phyloP scores from a whole-genome alignment of 1,140 invertebrate species.

The Whitmania pigra region DNA sequence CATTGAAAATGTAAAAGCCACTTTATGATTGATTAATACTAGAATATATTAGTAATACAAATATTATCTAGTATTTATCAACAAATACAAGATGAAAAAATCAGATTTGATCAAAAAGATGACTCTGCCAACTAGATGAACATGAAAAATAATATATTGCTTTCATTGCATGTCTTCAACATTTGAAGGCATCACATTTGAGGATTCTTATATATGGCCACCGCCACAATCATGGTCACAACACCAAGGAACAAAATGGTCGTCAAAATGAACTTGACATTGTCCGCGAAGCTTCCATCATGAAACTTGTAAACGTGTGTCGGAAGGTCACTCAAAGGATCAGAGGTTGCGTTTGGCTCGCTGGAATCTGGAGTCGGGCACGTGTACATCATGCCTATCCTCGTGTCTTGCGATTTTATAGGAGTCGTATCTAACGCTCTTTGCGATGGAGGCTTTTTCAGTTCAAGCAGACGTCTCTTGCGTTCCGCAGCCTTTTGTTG shows the following conservation, averaged over 20 bases:
- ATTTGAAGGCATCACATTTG: background rate
- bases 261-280: background rate
- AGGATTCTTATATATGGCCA: slow-evolving; percentile 11
- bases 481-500: no score
- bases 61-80: no score
- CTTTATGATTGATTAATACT: no score
- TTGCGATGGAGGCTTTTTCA: no score
- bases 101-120: background rate
- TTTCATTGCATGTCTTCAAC: background rate
- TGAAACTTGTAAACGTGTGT: background rate
- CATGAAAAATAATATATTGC: slow-evolving; percentile 1
- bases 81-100: no score
- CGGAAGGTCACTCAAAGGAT: background rate
- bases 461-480: no score
- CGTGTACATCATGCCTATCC: slow-evolving; percentile 3
- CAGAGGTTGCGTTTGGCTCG: background rate
- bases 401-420: background rate
- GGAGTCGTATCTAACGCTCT: background rate
- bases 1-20: no score
- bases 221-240: background rate
- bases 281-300: background rate
- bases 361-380: background rate
- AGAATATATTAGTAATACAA: no score
- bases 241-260: background rate
- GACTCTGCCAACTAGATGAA: background rate